These are phyloP conservation scores for Gobiocypris rarus DNA, from an alignment of 2,113 vertebrate species.

Conservation along the genomic window DNA sequence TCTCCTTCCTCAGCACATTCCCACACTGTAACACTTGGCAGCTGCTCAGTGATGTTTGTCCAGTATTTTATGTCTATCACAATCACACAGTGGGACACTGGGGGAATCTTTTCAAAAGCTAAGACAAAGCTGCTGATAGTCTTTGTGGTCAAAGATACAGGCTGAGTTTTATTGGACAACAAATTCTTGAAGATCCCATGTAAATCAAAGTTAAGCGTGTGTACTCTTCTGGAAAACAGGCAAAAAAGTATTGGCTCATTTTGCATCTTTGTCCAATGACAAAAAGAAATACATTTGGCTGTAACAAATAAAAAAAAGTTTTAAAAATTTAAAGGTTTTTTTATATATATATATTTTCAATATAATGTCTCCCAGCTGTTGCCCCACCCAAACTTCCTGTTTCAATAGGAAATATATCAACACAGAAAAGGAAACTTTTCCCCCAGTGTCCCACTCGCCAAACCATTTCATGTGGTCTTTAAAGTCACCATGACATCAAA, in stretches of 20 bases:
- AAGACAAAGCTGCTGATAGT: background rate
- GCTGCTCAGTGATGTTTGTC: slow-evolving; percentile 19
- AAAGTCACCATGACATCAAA: too few relatives aligned
- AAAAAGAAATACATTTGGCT: too few relatives aligned
- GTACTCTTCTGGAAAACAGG: too few relatives aligned
- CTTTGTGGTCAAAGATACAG: background rate
- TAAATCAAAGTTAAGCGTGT: background rate
- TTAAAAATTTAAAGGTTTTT: too few relatives aligned
- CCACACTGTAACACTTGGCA: slow-evolving; percentile 30
- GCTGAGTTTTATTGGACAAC: background rate
- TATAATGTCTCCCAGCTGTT: background rate
- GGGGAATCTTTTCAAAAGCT: background rate
- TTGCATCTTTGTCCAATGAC: too few relatives aligned
- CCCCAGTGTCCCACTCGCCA: too few relatives aligned
- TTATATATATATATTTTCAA: background rate
- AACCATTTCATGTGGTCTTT: background rate
- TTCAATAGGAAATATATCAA: background rate
- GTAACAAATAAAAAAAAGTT: too few relatives aligned
- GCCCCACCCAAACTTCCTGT: background rate
- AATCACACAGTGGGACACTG: background rate
- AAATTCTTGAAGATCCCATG: background rate
- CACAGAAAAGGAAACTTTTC: background rate
- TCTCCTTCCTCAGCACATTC: slow-evolving; percentile 33
- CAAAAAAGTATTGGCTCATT: too few relatives aligned
- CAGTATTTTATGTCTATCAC: slow-evolving; percentile 2